phyloP scores from a whole-genome alignment of 1,140 invertebrate species.

The Muscidifurax raptorellus region DNA sequence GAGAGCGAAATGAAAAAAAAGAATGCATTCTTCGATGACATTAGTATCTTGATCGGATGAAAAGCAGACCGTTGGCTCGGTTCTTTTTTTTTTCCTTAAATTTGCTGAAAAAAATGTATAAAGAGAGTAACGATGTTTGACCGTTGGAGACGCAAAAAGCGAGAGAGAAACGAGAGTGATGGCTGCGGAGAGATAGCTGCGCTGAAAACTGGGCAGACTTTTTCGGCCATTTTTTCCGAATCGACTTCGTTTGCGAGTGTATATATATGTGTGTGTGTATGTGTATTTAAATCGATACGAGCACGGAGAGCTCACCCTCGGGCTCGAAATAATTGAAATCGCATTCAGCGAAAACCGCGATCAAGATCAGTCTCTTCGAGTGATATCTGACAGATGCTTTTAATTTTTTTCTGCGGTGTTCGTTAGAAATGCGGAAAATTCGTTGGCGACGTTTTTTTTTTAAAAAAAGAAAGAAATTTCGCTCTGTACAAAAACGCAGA shows the following conservation, averaged over 20 bases:
- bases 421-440: conserved; percentile 42
- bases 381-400: conserved; percentile 36
- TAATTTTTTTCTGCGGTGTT: conserved; percentile 15
- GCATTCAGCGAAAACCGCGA: conserved; percentile 18
- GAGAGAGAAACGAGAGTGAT: neutral
- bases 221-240: conserved; percentile 39
- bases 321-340: conserved; percentile 34
- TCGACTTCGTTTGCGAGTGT: neutral
- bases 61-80: neutral
- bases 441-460: conserved; percentile 21
- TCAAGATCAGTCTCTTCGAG: conserved; percentile 30
- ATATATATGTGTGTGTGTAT: too few species aligned
- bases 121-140: conserved; percentile 23
- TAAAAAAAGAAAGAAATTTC: neutral
- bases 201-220: conserved; percentile 10
- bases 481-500: neutral
- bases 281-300: conserved; percentile 41
- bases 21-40: neutral
- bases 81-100: conserved; percentile 20
- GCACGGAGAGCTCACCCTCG: neutral
- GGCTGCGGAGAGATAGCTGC: neutral
- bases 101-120: neutral
- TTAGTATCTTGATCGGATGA: conserved; percentile 24
- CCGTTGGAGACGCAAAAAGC: conserved; percentile 33
- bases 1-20: neutral